Conservation (phyloP, 1,140 invertebrate species). For the Anoplophora glabripennis region DNA sequence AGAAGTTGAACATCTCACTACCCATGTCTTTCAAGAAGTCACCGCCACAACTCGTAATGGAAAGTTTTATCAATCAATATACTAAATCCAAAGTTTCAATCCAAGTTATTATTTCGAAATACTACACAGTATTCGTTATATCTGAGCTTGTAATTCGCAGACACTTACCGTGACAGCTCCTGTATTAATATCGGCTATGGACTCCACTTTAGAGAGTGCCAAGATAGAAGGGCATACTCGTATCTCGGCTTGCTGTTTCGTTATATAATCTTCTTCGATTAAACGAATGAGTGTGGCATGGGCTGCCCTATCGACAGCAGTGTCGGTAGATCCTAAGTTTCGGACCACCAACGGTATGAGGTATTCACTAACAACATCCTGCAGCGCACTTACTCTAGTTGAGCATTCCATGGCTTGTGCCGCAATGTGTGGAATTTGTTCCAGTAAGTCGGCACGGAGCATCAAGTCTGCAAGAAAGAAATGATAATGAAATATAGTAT, state of each 20-base stretch:
- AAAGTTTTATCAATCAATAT: neutral
- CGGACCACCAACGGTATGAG: slow-evolving; percentile 41
- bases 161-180: slow-evolving; percentile 39
- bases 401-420: slow-evolving; percentile 34
- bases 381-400: slow-evolving; percentile 30
- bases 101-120: no score
- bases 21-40: slow-evolving; percentile 85
- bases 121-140: neutral
- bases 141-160: no score
- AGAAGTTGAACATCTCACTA: slow-evolving; percentile 79
- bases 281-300: slow-evolving; percentile 35
- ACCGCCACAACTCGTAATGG: slow-evolving; percentile 13
- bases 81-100: neutral
- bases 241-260: slow-evolving; percentile 40
- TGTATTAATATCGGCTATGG: slow-evolving; percentile 27
- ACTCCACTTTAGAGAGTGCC: slow-evolving; percentile 36
- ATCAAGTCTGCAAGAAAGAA: slow-evolving; percentile 36
- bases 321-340: slow-evolving; percentile 39
- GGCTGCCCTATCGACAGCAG: slow-evolving; percentile 31
- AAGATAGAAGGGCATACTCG: slow-evolving; percentile 46
- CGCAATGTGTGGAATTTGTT: slow-evolving; percentile 42
- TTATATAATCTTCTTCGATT: slow-evolving; percentile 39
- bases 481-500: neutral
- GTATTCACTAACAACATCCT: slow-evolving; percentile 38
- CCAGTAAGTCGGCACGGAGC: slow-evolving; percentile 34